Evolutionary conservation across 53 echinoderm and acorn worm species (phyloP).

Genomic region (Glandiceps talaboti): DNA sequence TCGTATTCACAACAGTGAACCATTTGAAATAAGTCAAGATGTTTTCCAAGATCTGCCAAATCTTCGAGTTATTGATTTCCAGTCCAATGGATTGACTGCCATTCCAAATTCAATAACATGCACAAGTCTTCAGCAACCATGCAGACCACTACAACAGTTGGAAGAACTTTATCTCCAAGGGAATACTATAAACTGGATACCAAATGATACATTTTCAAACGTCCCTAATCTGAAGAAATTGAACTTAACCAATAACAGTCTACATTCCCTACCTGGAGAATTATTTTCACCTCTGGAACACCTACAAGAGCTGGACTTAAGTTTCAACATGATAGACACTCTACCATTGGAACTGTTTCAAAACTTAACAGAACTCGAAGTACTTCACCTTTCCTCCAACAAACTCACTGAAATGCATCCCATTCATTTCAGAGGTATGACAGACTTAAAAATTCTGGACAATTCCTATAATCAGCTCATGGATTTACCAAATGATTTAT

Average conservation of each 20-base stretch:
- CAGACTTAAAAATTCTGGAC: constrained; percentile 11
- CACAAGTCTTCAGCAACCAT: constrained; percentile 1
- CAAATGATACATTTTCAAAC: constrained; percentile 7
- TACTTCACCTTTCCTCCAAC: constrained; percentile 11
- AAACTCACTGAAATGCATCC: constrained; percentile 1
- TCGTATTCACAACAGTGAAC: not conserved
- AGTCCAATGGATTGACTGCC: not conserved
- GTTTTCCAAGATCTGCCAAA: not conserved
- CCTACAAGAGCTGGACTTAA: constrained; percentile 11
- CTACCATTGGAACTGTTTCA: constrained; percentile 4
- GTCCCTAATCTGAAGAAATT: constrained; percentile 15
- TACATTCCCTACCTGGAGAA: not conserved
- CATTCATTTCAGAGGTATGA: constrained; percentile 7
- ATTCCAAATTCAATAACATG: constrained; percentile 13
- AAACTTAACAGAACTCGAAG: not conserved
- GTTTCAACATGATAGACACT: constrained; percentile 12
- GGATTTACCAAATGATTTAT: not conserved
- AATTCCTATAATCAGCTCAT: not conserved
- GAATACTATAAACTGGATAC: constrained; percentile 18
- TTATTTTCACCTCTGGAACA: not conserved
- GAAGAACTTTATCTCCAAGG: constrained; percentile 7
- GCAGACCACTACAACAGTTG: not conserved
- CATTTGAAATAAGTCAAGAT: not conserved
- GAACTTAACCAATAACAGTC: constrained; percentile 14
- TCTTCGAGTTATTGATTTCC: not conserved